Percentiles rank a stretch among this genome's conserved stretches.
Evolutionary conservation across 2,888 invertebrate species (phyloP).

Genomic region (Tipula lateralis): DNA sequence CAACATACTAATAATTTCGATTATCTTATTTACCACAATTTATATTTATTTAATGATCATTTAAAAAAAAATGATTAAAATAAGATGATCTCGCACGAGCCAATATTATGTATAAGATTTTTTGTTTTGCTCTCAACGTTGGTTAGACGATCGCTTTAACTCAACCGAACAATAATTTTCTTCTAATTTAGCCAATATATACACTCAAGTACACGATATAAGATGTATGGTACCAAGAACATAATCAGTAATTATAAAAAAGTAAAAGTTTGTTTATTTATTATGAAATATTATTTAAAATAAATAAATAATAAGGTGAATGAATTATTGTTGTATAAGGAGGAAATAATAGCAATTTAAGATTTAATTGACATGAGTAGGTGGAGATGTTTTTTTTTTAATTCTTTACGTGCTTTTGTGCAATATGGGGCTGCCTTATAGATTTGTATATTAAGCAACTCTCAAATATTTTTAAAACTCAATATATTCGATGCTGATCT

Average conservation of each 20-base stretch:
- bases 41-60: background rate
- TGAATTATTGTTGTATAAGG: background rate
- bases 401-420: background rate
- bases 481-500: too few species aligned
- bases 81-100: slow-evolving; percentile 19
- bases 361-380: background rate
- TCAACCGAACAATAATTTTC: background rate
- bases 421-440: background rate
- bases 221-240: background rate
- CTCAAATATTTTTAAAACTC: background rate
- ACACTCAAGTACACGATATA: background rate
- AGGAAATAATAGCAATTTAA: background rate
- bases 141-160: background rate
- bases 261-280: slow-evolving; percentile 14
- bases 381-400: background rate
- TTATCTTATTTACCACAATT: background rate
- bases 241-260: slow-evolving; percentile 24
- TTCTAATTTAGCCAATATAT: background rate
- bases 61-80: background rate
- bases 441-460: background rate
- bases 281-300: background rate
- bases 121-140: background rate
- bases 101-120: background rate
- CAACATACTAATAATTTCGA: background rate
- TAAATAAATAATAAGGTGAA: background rate